phyloP scores from a whole-genome alignment of 2,797 vertebrate species.

The Pantherophis vulpinus region DNA sequence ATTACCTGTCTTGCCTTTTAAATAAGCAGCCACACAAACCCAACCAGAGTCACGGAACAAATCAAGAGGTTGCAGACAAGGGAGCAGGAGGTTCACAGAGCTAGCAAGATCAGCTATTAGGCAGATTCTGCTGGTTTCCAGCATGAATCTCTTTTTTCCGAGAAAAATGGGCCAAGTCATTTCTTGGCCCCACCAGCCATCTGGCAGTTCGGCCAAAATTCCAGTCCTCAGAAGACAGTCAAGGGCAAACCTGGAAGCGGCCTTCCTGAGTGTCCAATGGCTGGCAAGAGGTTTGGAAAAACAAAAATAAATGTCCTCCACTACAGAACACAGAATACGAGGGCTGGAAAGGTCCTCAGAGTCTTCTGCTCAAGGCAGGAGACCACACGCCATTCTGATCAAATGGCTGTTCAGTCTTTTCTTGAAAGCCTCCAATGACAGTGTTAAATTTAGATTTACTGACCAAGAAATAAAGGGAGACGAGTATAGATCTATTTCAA shows the following conservation, averaged over 20 bases:
- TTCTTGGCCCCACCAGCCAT: neutral
- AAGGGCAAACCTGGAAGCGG: neutral
- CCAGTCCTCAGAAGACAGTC: neutral
- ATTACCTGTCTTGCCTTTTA: conserved; percentile 7
- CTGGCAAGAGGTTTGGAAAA: neutral
- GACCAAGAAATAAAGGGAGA: too few species aligned
- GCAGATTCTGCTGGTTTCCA: neutral
- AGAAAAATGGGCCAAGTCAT: neutral
- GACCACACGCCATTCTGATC: neutral
- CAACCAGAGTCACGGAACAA: conserved; percentile 29
- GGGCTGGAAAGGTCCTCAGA: neutral
- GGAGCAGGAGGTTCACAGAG: conserved; percentile 12
- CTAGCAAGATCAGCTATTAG: conserved; percentile 26
- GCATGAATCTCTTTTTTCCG: conserved; percentile 35
- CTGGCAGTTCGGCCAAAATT: neutral
- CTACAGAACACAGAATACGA: neutral
- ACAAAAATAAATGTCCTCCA: neutral
- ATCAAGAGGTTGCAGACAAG: conserved; percentile 12
- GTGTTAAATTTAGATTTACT: too few species aligned
- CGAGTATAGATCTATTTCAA: too few species aligned
- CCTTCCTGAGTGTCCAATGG: neutral
- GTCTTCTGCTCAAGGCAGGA: neutral
- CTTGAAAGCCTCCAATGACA: neutral
- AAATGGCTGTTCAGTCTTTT: neutral
- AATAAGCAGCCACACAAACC: conserved; percentile 10